Evolutionary conservation across 2,797 vertebrate genomes (phyloP).

Genomic region (Amazona ochrocephala): DNA sequence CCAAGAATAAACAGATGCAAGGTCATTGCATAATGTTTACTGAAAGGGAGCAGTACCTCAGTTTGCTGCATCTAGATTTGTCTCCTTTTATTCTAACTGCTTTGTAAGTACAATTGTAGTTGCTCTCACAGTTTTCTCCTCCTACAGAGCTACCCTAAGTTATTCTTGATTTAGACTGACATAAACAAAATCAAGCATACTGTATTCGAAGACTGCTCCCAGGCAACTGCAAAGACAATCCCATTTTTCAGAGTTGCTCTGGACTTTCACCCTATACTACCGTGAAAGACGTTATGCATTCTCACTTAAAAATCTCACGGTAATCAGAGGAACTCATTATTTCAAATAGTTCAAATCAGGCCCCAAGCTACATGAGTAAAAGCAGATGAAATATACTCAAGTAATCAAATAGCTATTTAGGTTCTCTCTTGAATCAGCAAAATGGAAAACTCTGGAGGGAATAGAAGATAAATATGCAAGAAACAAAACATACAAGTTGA

Average conservation of each 20-base stretch:
- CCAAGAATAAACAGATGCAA: conserved; percentile 35
- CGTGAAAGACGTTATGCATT: neutral
- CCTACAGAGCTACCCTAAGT: neutral
- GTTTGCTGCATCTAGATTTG: neutral
- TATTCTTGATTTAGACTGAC: neutral
- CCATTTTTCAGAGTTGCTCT: neutral
- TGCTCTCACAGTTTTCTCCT: neutral
- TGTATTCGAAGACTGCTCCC: neutral
- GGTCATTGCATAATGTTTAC: neutral
- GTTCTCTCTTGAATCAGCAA: neutral
- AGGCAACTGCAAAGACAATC: neutral
- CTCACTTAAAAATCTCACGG: neutral
- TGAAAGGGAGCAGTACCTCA: neutral
- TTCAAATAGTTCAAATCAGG: neutral
- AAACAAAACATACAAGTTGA: neutral
- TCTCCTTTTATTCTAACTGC: neutral
- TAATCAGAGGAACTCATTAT: neutral
- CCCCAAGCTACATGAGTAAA: neutral
- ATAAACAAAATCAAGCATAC: neutral
- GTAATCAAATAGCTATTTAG: neutral
- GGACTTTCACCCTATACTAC: neutral
- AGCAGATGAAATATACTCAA: neutral
- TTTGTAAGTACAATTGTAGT: neutral
- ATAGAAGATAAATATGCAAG: rapidly evolving
- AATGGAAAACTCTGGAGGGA: neutral